A percentile compares a stretch with the other conserved stretches of the same genome.
phyloP scores from a whole-genome alignment of 2,888 invertebrate genomes.

The Bhutanitis thaidina region DNA sequence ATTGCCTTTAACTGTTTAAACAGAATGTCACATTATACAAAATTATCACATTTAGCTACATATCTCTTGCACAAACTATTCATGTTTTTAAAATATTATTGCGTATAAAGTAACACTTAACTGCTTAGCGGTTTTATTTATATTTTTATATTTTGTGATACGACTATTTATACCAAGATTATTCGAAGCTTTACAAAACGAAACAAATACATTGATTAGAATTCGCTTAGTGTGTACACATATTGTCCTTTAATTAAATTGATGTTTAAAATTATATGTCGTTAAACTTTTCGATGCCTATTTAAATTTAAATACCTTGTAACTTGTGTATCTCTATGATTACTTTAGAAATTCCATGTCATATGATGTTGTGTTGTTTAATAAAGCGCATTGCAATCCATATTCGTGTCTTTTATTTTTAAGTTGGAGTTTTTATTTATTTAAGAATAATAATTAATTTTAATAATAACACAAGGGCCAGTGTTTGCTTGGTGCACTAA shows the following conservation, averaged over 20 bases:
- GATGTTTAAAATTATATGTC: background rate
- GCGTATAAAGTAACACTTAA: background rate
- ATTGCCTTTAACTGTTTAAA: conserved; percentile 28
- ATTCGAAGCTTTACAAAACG: too few species aligned
- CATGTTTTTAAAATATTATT: background rate
- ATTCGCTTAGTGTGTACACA: too few species aligned
- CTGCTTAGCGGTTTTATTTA: background rate
- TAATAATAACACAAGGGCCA: too few species aligned
- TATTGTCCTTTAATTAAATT: background rate
- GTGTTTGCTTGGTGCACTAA: too few species aligned
- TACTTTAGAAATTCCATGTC: conserved; percentile 13
- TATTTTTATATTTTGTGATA: conserved; percentile 17
- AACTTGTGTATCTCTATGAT: background rate
- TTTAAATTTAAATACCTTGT: background rate
- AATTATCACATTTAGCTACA: background rate
- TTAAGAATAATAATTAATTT: too few species aligned
- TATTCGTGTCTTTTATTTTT: background rate
- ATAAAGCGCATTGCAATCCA: conserved; percentile 30
- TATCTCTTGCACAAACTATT: background rate
- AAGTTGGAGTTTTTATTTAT: too few species aligned
- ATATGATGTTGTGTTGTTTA: conserved; percentile 26
- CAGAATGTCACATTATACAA: background rate
- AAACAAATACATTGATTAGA: too few species aligned
- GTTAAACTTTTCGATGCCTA: background rate
- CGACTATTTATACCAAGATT: too few species aligned